Base-by-base conservation (phyloP, 30 jellyfish, hydroid and myxozoan species). In the Aurelia aurita region DNA sequence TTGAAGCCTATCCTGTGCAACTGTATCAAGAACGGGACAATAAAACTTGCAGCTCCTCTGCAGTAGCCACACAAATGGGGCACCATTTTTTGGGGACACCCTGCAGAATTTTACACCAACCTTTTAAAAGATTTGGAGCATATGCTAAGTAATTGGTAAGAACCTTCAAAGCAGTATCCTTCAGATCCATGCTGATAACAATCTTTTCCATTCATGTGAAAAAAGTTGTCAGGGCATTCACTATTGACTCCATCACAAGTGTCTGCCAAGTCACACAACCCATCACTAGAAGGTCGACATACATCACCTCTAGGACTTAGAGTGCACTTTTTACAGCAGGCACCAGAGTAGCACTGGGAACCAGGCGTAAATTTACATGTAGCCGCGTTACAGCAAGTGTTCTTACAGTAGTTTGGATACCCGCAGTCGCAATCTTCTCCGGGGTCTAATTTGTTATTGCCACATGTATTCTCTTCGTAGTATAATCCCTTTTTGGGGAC, bases 381-480 rank as follows among this genome's bases (percentile, higher is more conserved):
- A 18, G n/a, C 25, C 11, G 95, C 70, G 47, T 85, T 47, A 46
- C 95, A 85, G 72, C 89, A 85, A 2, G 89, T 85, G 69, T 85
- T 85, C 25, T 22, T 35, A 47, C 95, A 85, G 47, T 45, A 85
- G 34, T 22, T 28, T 43, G 87, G 84, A 2, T 21, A 29, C 7
- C 95, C 95, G 43, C 95, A 85, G 79, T 85, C 95, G 21, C 95
- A 85, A 34, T 85, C 89, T 32, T 85, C 95, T 3, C 89, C 89
- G 3, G 84, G 60, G 62, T 85, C 95, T 11, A 85, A 35, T 27
- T 62, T 70, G 74, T 83, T 83, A 20, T 83, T 83, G 9, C 93
- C 93, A 49, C 93, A 83, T 3, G 59, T 74, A 3, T 45, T 70
- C 20, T 15, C 87, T 3, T 61, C 80, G 62, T 22, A 61, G 74